Evolutionary conservation across 2,113 vertebrate genomes (phyloP).

Genomic region (Mionectes macconnelli): DNA sequence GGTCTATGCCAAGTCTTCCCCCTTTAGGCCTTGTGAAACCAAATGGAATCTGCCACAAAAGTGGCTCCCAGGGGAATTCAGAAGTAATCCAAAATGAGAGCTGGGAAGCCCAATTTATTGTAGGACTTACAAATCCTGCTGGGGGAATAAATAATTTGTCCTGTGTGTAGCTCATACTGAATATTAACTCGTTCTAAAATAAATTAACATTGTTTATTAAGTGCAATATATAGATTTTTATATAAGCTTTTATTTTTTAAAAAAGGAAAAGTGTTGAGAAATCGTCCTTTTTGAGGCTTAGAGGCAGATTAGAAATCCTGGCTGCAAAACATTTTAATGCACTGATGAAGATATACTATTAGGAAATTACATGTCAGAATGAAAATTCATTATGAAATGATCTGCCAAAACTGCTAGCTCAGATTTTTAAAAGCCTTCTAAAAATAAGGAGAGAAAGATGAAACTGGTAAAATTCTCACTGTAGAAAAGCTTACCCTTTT

Average conservation of each 20-base stretch:
- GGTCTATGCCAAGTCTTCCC: slow-evolving; percentile 72
- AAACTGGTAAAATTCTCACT: background rate
- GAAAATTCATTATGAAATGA: background rate
- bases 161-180: slow-evolving; percentile 20
- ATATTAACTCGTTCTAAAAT: slow-evolving; percentile 7
- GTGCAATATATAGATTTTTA: background rate
- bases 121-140: slow-evolving; percentile 31
- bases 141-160: slow-evolving; percentile 59
- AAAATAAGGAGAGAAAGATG: background rate
- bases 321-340: background rate
- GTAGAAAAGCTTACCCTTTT: background rate
- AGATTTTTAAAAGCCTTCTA: background rate
- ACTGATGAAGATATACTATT: background rate
- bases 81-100: slow-evolving; percentile 63
- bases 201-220: background rate
- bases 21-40: slow-evolving; percentile 71
- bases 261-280: background rate
- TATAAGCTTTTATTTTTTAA: background rate
- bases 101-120: slow-evolving; percentile 49
- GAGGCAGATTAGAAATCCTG: background rate
- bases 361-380: background rate
- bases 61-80: slow-evolving; percentile 66
- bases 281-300: background rate
- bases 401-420: background rate
- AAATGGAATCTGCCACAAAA: slow-evolving; percentile 76